Conservation (phyloP, 2,888 invertebrate species). For the Terebella lapidaria region DNA sequence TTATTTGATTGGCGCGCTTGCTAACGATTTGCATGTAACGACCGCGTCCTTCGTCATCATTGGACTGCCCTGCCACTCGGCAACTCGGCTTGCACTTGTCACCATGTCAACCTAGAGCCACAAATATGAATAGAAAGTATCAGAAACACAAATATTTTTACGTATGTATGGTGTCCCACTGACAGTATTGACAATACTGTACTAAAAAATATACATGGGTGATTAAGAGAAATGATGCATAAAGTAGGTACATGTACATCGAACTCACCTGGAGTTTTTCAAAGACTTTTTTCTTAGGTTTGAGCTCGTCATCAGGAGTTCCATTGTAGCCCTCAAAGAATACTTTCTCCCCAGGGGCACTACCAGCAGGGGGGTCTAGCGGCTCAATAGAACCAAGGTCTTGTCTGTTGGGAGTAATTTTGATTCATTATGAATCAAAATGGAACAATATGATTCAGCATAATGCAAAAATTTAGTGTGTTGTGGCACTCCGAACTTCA, state of each 20-base stretch:
- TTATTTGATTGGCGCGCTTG: slow-evolving; percentile 14
- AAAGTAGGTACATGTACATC: too few species aligned
- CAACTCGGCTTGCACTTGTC: slow-evolving; percentile 61
- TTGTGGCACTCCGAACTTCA: too few species aligned
- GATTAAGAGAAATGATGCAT: too few species aligned
- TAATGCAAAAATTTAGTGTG: too few species aligned
- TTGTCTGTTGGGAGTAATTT: slow-evolving; percentile 18
- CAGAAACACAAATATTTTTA: background rate
- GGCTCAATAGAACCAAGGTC: slow-evolving; percentile 67
- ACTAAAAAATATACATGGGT: background rate
- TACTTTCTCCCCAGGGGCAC: slow-evolving; percentile 78
- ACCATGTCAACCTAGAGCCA: slow-evolving; percentile 52
- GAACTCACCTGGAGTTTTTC: slow-evolving; percentile 76
- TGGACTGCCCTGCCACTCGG: slow-evolving; percentile 80
- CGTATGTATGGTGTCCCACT: too few species aligned
- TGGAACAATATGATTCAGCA: too few species aligned
- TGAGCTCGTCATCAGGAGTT: slow-evolving; percentile 76
- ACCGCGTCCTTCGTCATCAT: slow-evolving; percentile 69
- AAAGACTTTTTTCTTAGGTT: slow-evolving; percentile 95
- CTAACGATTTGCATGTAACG: slow-evolving; percentile 70
- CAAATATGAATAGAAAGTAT: slow-evolving; percentile 11
- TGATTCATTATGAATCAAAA: background rate
- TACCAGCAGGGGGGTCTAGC: slow-evolving; percentile 70
- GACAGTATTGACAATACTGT: too few species aligned
- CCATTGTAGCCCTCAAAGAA: slow-evolving; percentile 75